Evolutionary conservation across 2,113 vertebrate genomes (phyloP), one percentile per base, ranked within the genome.

Genomic region (Aspidoscelis tigris): DNA sequence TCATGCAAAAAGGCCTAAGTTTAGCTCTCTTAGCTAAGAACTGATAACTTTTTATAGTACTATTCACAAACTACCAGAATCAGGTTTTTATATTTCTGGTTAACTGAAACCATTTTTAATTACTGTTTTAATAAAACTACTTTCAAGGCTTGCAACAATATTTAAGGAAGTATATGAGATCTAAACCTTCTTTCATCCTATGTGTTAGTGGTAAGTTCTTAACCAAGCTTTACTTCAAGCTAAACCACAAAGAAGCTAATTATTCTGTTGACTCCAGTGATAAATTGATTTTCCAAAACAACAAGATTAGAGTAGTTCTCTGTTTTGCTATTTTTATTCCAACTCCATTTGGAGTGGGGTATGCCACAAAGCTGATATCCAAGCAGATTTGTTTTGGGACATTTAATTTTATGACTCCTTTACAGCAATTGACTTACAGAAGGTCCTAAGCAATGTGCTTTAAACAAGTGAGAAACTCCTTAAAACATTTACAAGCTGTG

Each of bases 131-230:
- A 65, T 12, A 44, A 26, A 3, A 43, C 26, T 14, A 50, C 2
- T 53, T 16, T 33, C n/a, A 53, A 18, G 16, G 39, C 22, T 68
- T 80, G 43, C 64, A 80, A 80, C 11, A 66, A 66, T n/a, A 55
- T 68, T 69, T 82, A 85, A 10, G 2, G 72, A 81, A 88, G 79
- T 80, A 53, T 44, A 26, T 79, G 76, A 50, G 70, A 86, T 73
- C 69, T 72, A 81, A 89, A 92, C 72, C 4, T 84, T 74, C 26
- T 89, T 88, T 92, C 76, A 83, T 55, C 50, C 83, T 3, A 69
- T 66, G 16, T n/a, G 20, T 80, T 24, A 50, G 12, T 69, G 21
- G 43, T n/a, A 69, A 50, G 64, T 14, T 68, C 16, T 68, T 20
- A 80, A 50, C n/a, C 21, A 78, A 80, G 7, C 44, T 50, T 50